Percentiles rank a stretch among this genome's conserved stretches.
Evolutionary conservation across 2,113 vertebrate species (phyloP).

Genomic region (Leucoraja erinaceus): DNA sequence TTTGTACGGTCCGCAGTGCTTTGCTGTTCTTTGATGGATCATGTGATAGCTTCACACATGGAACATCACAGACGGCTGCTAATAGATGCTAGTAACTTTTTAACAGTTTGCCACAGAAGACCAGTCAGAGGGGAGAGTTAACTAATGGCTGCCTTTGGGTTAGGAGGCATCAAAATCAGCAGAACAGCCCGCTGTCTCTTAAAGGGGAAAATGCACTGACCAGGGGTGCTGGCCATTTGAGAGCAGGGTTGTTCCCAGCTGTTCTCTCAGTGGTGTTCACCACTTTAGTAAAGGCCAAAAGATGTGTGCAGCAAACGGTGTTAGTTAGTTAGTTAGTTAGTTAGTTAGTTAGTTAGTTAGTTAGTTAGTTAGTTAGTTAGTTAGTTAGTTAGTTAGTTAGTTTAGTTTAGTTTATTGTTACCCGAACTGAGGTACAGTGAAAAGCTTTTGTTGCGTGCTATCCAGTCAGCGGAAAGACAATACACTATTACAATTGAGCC

Average conservation of each 20-base stretch:
- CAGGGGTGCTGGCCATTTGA: background rate
- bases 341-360: too few species aligned
- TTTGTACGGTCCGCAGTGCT: background rate
- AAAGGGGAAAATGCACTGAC: background rate
- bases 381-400: too few species aligned
- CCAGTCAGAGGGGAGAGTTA: background rate
- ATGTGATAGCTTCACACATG: slow-evolving; percentile 12
- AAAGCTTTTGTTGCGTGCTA: too few species aligned
- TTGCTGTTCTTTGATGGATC: slow-evolving; percentile 3
- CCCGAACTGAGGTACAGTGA: too few species aligned
- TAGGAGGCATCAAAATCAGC: background rate
- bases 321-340: too few species aligned
- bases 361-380: too few species aligned
- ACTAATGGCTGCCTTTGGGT: background rate
- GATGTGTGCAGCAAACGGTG: too few species aligned
- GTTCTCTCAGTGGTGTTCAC: background rate
- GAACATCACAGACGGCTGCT: background rate
- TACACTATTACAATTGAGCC: too few species aligned
- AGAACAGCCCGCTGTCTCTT: background rate
- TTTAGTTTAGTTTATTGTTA: too few species aligned
- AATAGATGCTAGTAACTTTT: slow-evolving; percentile 14
- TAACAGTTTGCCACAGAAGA: background rate
- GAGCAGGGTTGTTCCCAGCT: background rate
- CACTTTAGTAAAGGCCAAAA: background rate
- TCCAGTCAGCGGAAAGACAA: too few species aligned